Evolutionary conservation across 64 coral and sea anemone genomes (phyloP), one percentile per base, ranked within the genome.

Genomic region (Dendrophyllia cribrosa): DNA sequence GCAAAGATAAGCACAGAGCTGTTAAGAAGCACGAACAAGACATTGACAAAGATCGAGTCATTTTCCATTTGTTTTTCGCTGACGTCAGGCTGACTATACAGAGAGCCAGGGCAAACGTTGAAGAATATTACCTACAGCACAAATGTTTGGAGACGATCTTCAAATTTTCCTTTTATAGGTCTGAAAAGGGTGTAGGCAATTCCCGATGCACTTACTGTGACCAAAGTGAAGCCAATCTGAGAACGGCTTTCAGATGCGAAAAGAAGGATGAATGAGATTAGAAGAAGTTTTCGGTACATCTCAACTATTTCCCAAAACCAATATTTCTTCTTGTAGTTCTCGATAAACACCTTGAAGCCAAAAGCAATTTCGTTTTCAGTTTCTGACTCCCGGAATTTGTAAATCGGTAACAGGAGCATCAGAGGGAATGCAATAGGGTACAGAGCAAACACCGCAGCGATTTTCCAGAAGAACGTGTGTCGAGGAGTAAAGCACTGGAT

Each of bases 341-440:
- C 61, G 17, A 64, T 13, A 64, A 64, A 64, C 61, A 64, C 61
- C 4, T 13, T 64, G 4, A 64, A 64, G 19, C 61, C 61, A 17
- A 64, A 64, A 4, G 61, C 19, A 19, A 64, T 64, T 20, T 64
- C 61, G 9, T 4, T 56, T 12, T 64, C 61, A 5, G 61, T 64
- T 15, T 64, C 61, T 19, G 61, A 14, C 13, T 20, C 9, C 5
- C 61, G 61, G 58, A 90, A 90, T 26, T 90, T 80, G 77, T 88
- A 95, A 12, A 95, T 86, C 21, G 88, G 53, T 23, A 95, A 7
- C 2, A 95, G 68, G 5, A 95, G 83, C 6, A 90, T 43, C 58
- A 95, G 46, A 86, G 93, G 93, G 66, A 95, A 95, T n/a, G 87
- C 93, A 51, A 95, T 86, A 4, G 93, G 93, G 26, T 95, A 95